Evolutionary conservation across 2,113 vertebrate genomes (phyloP).

Genomic region (Platichthys stellatus): DNA sequence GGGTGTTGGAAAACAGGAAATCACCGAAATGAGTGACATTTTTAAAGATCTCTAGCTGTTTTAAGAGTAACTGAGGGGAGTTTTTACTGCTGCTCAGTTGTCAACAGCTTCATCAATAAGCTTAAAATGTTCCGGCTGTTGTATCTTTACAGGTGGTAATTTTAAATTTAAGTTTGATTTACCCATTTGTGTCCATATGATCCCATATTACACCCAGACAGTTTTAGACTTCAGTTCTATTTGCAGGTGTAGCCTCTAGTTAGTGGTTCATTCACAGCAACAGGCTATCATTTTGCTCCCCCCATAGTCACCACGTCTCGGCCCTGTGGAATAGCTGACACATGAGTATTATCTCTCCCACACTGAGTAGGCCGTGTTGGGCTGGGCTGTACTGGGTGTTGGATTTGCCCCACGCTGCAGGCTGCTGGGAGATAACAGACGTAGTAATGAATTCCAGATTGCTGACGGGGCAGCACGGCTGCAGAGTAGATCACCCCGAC

Average conservation of each 20-base stretch:
- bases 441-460: slow-evolving; percentile 89
- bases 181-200: slow-evolving; percentile 11
- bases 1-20: slow-evolving; percentile 8
- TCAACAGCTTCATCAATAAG: background rate
- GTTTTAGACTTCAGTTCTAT: slow-evolving; percentile 55
- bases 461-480: slow-evolving; percentile 79
- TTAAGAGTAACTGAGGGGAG: slow-evolving; percentile 5
- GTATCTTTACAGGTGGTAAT: background rate
- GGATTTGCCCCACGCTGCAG: slow-evolving; percentile 82
- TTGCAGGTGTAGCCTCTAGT: slow-evolving; percentile 71
- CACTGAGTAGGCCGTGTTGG: slow-evolving; percentile 55
- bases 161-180: slow-evolving; percentile 28
- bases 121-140: background rate
- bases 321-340: slow-evolving; percentile 87
- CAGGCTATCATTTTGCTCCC: slow-evolving; percentile 61
- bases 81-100: background rate
- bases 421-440: slow-evolving; percentile 88
- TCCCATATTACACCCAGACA: slow-evolving; percentile 29
- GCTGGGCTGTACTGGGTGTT: slow-evolving; percentile 73
- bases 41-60: slow-evolving; percentile 19
- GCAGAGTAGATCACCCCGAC: slow-evolving; percentile 76
- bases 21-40: background rate
- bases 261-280: slow-evolving; percentile 72
- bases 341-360: slow-evolving; percentile 75
- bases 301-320: slow-evolving; percentile 72